Percentiles rank a stretch among this genome's conserved stretches.
phyloP scores from a whole-genome alignment of 2,888 invertebrate species.

The Dicranocentrus wangi region DNA sequence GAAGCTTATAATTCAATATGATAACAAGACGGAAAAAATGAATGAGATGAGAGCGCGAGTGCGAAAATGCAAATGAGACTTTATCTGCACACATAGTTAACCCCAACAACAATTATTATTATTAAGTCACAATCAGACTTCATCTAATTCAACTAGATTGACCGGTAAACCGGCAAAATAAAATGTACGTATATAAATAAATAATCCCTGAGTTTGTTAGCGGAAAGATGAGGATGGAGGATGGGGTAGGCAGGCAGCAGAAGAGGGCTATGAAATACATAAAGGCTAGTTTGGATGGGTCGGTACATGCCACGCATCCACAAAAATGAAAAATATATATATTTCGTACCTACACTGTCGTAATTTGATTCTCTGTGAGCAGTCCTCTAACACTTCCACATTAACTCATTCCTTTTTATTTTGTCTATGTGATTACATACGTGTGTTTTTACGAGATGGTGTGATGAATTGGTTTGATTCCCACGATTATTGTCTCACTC shows the following conservation, averaged over 20 bases:
- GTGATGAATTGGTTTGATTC: slow-evolving; percentile 59
- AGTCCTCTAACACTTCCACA: not conserved
- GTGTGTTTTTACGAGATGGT: slow-evolving; percentile 18
- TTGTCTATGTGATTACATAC: slow-evolving; percentile 13
- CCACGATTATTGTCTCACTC: slow-evolving; percentile 64
- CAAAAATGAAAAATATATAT: no score
- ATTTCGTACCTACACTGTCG: not conserved
- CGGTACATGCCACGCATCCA: no score
- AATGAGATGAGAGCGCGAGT: slow-evolving; percentile 28
- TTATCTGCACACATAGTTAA: slow-evolving; percentile 10
- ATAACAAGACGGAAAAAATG: not conserved
- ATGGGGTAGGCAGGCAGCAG: not conserved
- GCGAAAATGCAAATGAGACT: slow-evolving; percentile 46
- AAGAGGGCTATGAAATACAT: no score
- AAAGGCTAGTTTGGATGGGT: no score
- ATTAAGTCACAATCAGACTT: not conserved
- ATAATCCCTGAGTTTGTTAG: no score
- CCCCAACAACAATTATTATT: not conserved
- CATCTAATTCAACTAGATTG: slow-evolving; percentile 31
- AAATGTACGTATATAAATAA: no score
- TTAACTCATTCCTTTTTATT: not conserved
- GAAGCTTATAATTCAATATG: not conserved
- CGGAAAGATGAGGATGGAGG: slow-evolving; percentile 8
- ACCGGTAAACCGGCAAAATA: slow-evolving; percentile 47
- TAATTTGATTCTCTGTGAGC: slow-evolving; percentile 14